Percentiles rank a stretch among this genome's conserved stretches.
Evolutionary conservation across 2,113 vertebrate genomes (phyloP).

Genomic region (Orcinus orca): DNA sequence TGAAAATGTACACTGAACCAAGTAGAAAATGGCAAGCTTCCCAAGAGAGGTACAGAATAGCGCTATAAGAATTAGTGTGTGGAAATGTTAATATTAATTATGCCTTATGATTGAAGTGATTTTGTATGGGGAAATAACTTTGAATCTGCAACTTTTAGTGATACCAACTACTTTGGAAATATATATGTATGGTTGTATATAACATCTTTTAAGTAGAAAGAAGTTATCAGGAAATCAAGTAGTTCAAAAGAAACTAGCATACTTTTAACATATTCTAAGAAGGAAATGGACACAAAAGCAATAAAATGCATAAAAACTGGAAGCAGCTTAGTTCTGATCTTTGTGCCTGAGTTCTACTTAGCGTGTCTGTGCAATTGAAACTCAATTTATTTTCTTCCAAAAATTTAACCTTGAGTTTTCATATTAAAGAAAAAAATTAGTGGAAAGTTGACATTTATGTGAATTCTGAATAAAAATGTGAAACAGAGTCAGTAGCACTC

Average conservation of each 20-base stretch:
- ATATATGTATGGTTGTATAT: neutral
- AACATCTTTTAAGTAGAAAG: neutral
- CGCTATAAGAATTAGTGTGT: neutral
- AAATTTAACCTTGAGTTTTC: constrained; percentile 40
- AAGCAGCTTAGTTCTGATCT: neutral
- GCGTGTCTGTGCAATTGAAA: neutral
- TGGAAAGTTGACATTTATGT: constrained; percentile 55
- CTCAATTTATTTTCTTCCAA: neutral
- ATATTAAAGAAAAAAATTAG: constrained; percentile 4
- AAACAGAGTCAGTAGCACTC: constrained; percentile 49
- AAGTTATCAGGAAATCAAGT: neutral
- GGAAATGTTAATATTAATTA: neutral
- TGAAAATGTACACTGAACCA: neutral
- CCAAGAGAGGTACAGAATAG: neutral
- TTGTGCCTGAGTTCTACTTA: neutral
- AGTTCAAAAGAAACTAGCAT: neutral
- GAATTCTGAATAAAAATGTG: constrained; percentile 58
- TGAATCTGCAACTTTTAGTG: neutral
- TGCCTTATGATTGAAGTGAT: neutral
- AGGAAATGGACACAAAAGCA: neutral
- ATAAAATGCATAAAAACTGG: neutral
- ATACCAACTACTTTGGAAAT: neutral
- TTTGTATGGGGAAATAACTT: neutral
- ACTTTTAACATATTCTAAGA: neutral
- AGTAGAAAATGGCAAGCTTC: neutral